phyloP scores from a whole-genome alignment of 2,797 vertebrate species.

The Poeciliopsis presidionis region DNA sequence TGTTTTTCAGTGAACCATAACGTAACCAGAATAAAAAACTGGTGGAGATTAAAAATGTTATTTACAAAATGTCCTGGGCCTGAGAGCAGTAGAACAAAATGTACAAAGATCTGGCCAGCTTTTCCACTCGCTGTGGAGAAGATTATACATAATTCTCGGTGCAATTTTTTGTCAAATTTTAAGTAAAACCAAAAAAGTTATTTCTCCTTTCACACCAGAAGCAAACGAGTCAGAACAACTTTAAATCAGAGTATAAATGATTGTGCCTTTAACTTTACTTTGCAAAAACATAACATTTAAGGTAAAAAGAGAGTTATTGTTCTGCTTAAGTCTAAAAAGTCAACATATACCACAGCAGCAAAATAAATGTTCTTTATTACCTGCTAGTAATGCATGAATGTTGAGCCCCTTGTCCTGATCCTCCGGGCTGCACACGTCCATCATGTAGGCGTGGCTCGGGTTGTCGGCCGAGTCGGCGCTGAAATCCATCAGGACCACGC shows the following conservation, averaged over 20 bases:
- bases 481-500: conserved; percentile 98
- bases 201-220: not conserved
- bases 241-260: not conserved
- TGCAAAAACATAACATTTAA: not conserved
- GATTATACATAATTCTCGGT: not conserved
- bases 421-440: conserved; percentile 94
- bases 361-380: conserved; percentile 59
- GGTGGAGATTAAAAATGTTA: not conserved
- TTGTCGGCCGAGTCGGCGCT: conserved; percentile 97
- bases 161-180: not conserved
- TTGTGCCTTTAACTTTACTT: not conserved
- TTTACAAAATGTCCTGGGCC: not conserved
- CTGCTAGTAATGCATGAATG: conserved; percentile 93
- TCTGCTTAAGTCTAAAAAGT: not conserved
- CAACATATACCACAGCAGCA: not conserved
- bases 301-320: not conserved
- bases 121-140: not conserved
- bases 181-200: not conserved
- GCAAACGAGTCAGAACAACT: not conserved
- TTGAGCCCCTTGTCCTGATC: conserved; percentile 97
- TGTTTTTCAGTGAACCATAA: not conserved
- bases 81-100: not conserved
- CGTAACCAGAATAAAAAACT: not conserved
- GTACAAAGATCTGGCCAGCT: not conserved
- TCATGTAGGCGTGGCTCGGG: conserved; percentile 98